Conservation (phyloP, 2,113 vertebrate genomes). For the Barnardius zonarius region DNA sequence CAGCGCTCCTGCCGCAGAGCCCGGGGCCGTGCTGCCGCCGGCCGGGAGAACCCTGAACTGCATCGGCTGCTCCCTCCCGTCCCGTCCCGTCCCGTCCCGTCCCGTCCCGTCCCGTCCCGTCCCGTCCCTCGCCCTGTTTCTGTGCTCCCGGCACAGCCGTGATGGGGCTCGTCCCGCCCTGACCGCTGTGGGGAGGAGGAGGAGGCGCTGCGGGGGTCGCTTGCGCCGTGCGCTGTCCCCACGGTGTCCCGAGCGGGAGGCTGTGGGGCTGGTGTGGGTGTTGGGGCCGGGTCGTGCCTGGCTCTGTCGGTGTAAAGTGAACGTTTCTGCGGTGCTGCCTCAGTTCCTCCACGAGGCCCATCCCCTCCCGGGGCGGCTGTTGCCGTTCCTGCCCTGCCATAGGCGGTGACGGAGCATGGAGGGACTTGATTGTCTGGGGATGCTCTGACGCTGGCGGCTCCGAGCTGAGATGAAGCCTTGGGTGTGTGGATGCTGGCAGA, state of each 20-base stretch:
- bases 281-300: background rate
- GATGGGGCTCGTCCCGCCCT: background rate
- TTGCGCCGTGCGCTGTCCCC: too few species aligned
- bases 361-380: background rate
- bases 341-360: background rate
- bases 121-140: background rate
- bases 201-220: too few species aligned
- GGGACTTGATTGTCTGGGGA: background rate
- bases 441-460: background rate
- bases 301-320: background rate
- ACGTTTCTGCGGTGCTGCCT: too few species aligned
- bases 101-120: too few species aligned
- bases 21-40: too few species aligned
- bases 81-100: background rate
- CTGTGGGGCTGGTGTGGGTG: background rate
- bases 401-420: background rate
- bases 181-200: background rate
- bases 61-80: too few species aligned
- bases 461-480: background rate
- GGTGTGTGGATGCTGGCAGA: background rate
- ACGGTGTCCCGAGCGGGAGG: background rate
- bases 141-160: background rate
- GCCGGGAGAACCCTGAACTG: too few species aligned
- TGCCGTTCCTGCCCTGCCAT: background rate
- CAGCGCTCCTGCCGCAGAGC: too few species aligned